phyloP scores from a whole-genome alignment of 2,888 invertebrate genomes.

The Netelia fuscicornis region DNA sequence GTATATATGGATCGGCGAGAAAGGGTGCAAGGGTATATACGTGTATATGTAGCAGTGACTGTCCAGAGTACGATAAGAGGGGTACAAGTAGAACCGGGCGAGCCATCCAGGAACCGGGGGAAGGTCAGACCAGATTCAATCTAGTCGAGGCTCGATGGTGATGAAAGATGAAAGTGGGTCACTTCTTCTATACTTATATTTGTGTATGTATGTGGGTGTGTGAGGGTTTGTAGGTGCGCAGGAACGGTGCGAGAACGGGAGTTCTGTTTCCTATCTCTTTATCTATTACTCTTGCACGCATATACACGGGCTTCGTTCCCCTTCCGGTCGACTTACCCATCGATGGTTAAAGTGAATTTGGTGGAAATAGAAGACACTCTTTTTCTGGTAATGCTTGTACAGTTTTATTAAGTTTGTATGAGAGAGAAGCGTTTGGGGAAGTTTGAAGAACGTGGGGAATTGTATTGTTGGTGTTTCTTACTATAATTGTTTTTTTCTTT shows the following conservation, averaged over 20 bases:
- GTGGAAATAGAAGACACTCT: background rate
- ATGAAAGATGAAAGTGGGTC: constrained; percentile 69
- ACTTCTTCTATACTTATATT: constrained; percentile 51
- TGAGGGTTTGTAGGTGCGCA: constrained; percentile 19
- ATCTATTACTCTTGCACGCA: background rate
- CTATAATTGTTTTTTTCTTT: no score
- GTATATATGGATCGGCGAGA: background rate
- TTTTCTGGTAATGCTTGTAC: background rate
- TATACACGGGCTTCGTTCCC: background rate
- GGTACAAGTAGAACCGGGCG: constrained; percentile 44
- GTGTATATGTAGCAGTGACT: background rate
- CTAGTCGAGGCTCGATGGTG: constrained; percentile 57
- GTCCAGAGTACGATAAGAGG: constrained; percentile 4
- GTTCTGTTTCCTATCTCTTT: background rate
- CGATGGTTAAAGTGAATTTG: background rate
- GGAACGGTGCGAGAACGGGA: constrained; percentile 32
- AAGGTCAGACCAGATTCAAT: constrained; percentile 67
- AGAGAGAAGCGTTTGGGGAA: background rate
- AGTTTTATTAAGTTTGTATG: background rate
- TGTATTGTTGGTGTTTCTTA: no score
- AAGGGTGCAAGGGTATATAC: constrained; percentile 1
- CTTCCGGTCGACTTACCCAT: background rate
- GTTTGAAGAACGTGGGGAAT: background rate
- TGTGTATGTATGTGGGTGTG: constrained; percentile 12
- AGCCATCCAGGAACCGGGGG: constrained; percentile 66